Percentiles rank a stretch among this genome's conserved stretches.
Conservation (phyloP, 2,113 vertebrate species). For the Labeo catla region DNA sequence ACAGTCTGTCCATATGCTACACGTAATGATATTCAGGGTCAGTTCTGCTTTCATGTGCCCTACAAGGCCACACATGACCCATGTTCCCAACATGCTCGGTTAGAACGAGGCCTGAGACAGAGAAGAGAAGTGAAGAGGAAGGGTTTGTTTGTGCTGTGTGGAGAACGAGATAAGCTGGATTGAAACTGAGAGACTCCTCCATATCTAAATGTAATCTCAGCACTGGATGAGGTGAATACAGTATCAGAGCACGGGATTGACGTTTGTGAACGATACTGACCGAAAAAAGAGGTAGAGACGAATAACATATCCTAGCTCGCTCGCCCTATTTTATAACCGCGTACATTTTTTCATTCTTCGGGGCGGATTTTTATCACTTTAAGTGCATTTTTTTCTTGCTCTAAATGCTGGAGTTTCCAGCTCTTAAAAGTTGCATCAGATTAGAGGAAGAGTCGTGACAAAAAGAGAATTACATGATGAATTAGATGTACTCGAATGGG, state of each 20-base stretch:
- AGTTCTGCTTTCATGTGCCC: slow-evolving; percentile 23
- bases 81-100: slow-evolving; percentile 20
- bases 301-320: slow-evolving; percentile 45
- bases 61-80: slow-evolving; percentile 30
- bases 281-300: slow-evolving; percentile 1
- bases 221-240: slow-evolving; percentile 55
- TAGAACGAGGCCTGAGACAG: slow-evolving; percentile 34
- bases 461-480: slow-evolving; percentile 46
- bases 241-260: slow-evolving; percentile 54
- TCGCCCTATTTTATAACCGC: slow-evolving; percentile 34
- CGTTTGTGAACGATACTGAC: slow-evolving; percentile 45
- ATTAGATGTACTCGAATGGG: slow-evolving; percentile 5
- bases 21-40: background rate
- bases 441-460: slow-evolving; percentile 38
- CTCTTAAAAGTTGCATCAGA: slow-evolving; percentile 47
- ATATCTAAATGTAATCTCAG: slow-evolving; percentile 62
- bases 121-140: slow-evolving; percentile 35
- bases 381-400: slow-evolving; percentile 49
- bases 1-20: background rate
- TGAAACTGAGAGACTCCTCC: slow-evolving; percentile 56
- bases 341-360: slow-evolving; percentile 30
- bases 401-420: slow-evolving; percentile 35
- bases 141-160: slow-evolving; percentile 57
- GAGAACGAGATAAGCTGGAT: slow-evolving; percentile 58
- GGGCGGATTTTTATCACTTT: slow-evolving; percentile 49